A percentile compares a stretch with the other conserved stretches of the same genome.
phyloP scores from a whole-genome alignment of 2,888 invertebrate genomes.

The Drosophila siamana region DNA sequence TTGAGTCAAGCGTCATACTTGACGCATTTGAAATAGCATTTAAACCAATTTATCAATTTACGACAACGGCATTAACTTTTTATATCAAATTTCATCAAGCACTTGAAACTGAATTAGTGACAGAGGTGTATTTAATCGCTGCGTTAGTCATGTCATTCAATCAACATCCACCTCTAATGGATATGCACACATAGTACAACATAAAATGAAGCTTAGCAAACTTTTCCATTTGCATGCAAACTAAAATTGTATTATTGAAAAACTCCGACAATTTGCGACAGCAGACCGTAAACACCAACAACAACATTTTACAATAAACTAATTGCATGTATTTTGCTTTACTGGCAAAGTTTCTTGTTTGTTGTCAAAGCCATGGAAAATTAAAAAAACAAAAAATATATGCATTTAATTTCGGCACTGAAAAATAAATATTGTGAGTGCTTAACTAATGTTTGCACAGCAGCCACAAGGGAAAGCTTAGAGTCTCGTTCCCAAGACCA shows the following conservation, averaged over 20 bases:
- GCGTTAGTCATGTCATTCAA: not conserved
- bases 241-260: slow-evolving; percentile 15
- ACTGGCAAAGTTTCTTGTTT: not conserved
- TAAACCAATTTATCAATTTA: slow-evolving; percentile 31
- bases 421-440: slow-evolving; percentile 36
- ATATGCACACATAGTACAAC: slow-evolving; percentile 7
- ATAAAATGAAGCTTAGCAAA: slow-evolving; percentile 8
- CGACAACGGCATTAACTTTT: slow-evolving; percentile 20
- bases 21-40: slow-evolving; percentile 20
- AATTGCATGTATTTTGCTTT: slow-evolving; percentile 9
- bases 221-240: slow-evolving; percentile 34
- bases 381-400: slow-evolving; percentile 14
- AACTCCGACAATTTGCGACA: not conserved
- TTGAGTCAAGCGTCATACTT: slow-evolving; percentile 23
- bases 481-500: not conserved
- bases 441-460: slow-evolving; percentile 26
- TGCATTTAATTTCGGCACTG: slow-evolving; percentile 26
- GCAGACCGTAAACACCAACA: not conserved
- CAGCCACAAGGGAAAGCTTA: not conserved
- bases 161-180: not conserved
- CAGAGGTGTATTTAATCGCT: not conserved
- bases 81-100: slow-evolving; percentile 21
- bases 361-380: not conserved
- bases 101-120: slow-evolving; percentile 12
- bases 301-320: slow-evolving; percentile 4